phyloP scores from a whole-genome alignment of 2,113 vertebrate species.

The Oostethus manadensis region DNA sequence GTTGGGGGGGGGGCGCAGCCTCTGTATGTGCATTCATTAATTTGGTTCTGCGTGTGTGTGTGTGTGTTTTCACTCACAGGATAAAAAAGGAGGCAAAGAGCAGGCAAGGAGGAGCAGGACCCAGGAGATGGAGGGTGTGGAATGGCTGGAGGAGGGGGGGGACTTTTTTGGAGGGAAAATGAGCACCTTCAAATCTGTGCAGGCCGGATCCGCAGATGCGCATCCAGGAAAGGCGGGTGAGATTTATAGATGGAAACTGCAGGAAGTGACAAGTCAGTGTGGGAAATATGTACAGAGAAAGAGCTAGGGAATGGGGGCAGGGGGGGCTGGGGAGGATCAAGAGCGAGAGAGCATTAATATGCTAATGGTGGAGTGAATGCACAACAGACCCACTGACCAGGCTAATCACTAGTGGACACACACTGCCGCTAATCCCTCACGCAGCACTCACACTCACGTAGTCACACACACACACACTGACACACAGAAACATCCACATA shows the following conservation, averaged over 20 bases:
- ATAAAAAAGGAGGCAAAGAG: conserved; percentile 35
- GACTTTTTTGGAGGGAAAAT: conserved; percentile 55
- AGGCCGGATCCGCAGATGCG: conserved; percentile 23
- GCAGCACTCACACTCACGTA: conserved; percentile 38
- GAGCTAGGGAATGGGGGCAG: conserved; percentile 41
- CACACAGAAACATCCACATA: conserved; percentile 4
- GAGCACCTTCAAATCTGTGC: conserved; percentile 21
- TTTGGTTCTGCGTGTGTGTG: conserved; percentile 52
- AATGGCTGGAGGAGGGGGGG: conserved; percentile 18
- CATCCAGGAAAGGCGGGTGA: conserved; percentile 41
- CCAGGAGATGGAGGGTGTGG: conserved; percentile 2
- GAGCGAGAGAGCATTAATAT: conserved; percentile 74
- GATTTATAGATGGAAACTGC: conserved; percentile 60
- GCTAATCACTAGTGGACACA: conserved; percentile 78
- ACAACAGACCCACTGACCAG: conserved; percentile 77
- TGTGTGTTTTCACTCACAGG: conserved; percentile 14
- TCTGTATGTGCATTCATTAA: conserved; percentile 36
- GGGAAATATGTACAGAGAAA: conserved; percentile 52
- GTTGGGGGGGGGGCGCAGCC: conserved; percentile 12
- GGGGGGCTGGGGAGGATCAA: conserved; percentile 58
- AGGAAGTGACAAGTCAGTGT: conserved; percentile 51
- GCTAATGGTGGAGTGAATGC: conserved; percentile 73
- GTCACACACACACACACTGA: conserved; percentile 11
- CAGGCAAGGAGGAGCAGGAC: conserved; percentile 20
- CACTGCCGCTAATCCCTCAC: conserved; percentile 69